These are phyloP conservation scores for Drosophila birchii DNA, from an alignment of 2,888 invertebrate genomes.

Conservation along the genomic window DNA sequence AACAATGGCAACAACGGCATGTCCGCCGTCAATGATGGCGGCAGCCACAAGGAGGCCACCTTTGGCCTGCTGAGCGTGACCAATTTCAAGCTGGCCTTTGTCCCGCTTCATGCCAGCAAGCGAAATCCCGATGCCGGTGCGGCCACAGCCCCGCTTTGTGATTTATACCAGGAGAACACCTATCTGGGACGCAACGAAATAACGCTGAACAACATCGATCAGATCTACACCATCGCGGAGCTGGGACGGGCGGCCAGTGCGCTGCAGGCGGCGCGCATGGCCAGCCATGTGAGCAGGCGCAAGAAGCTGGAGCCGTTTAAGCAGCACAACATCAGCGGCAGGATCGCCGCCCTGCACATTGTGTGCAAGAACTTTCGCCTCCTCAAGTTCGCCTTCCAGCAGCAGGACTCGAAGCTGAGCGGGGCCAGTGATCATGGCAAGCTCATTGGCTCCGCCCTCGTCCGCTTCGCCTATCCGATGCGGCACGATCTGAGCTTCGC, in stretches of 20 bases:
- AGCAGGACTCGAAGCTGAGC: slow-evolving; percentile 83
- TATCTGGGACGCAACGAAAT: slow-evolving; percentile 83
- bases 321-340: slow-evolving; percentile 82
- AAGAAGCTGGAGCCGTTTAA: slow-evolving; percentile 82
- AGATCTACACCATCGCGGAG: slow-evolving; percentile 83
- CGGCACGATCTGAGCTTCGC: slow-evolving; percentile 94
- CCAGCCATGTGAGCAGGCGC: slow-evolving; percentile 68
- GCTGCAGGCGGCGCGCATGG: slow-evolving; percentile 74
- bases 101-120: slow-evolving; percentile 85
- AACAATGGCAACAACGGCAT: neutral
- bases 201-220: slow-evolving; percentile 84
- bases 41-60: slow-evolving; percentile 88
- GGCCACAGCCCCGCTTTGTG: slow-evolving; percentile 47
- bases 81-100: slow-evolving; percentile 96
- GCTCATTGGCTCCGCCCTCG: slow-evolving; percentile 91
- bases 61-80: slow-evolving; percentile 95
- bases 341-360: slow-evolving; percentile 84
- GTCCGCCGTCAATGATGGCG: slow-evolving; percentile 83
- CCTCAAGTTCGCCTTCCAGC: slow-evolving; percentile 94
- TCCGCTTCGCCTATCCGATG: slow-evolving; percentile 95
- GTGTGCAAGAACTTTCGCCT: slow-evolving; percentile 91
- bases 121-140: slow-evolving; percentile 8
- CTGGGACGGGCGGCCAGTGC: slow-evolving; percentile 76
- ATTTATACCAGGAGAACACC: slow-evolving; percentile 82
- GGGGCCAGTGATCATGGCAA: slow-evolving; percentile 91